Evolutionary conservation across 2,113 vertebrate species (phyloP), one percentile per base, ranked within the genome.

Genomic region (Emydocephalus ijimae): DNA sequence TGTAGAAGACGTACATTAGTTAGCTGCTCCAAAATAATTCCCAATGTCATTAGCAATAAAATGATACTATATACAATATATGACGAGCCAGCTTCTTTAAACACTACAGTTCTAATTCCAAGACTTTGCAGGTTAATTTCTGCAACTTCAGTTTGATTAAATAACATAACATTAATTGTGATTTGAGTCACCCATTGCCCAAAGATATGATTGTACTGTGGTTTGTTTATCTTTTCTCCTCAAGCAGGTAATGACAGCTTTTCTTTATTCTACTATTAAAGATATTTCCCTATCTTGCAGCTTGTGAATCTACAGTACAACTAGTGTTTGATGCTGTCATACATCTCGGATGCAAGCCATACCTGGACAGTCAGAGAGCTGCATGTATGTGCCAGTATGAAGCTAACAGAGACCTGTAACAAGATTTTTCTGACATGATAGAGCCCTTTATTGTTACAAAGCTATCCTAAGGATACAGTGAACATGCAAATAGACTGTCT

Each of bases 331-430:
- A 99, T 93, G 98, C 98, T 0, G 98, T 99, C 14, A 99, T 99
- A 96, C 99, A 99, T 93, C 93, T 99, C 95, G 99, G 99, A 92
- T 99, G 99, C 94, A 99, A 99, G 88, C 99, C 99, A 0, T 99
- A 99, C 96, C 97, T 99, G 98, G 99, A 99, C 93, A 99, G 99
- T 94, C 99, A 99, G 95, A 97, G 99, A 89, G 98, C 98, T 2
- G 98, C 99, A 0, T 99, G 99, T 29, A 96, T 97, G 93, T 99
- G 99, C 95, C 98, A 3, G 9, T 98, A 98, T 0, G 98, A 99
- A 95, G 95, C 98, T 43, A 99, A 99, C 94, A 97, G 89, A 8
- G 99, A 99, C 52, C 98, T 99, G 90, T 99, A 96, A 99, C 93
- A 5, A 91, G 92, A 94, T 34, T 59, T 74, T 15, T 52, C 50